Conservation (phyloP, 2,888 invertebrate genomes). For the Drosophila niveifrons region DNA sequence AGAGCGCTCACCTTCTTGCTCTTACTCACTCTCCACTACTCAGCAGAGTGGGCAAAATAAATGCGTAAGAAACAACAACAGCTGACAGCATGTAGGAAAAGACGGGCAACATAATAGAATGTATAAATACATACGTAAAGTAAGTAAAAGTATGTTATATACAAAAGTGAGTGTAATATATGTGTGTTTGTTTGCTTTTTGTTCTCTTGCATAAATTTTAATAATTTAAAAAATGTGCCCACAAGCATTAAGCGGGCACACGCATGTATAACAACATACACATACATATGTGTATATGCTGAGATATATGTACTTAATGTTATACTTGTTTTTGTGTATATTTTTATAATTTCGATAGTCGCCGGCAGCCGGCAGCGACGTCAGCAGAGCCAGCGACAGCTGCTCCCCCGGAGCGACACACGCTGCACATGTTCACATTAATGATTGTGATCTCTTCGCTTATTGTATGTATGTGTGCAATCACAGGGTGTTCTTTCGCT, state of each 20-base stretch:
- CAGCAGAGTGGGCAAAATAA: not conserved
- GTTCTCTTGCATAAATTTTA: slow-evolving; percentile 63
- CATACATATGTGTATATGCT: slow-evolving; percentile 7
- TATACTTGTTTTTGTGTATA: slow-evolving; percentile 36
- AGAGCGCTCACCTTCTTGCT: slow-evolving; percentile 13
- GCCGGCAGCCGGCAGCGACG: slow-evolving; percentile 30
- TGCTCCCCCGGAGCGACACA: slow-evolving; percentile 63
- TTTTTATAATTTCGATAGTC: slow-evolving; percentile 56
- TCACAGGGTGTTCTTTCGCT: slow-evolving; percentile 35
- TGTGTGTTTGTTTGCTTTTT: slow-evolving; percentile 16
- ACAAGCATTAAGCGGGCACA: slow-evolving; percentile 32
- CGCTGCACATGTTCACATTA: not conserved
- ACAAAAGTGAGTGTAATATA: slow-evolving; percentile 1
- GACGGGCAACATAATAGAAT: slow-evolving; percentile 22
- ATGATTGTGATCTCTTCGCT: too few relatives aligned
- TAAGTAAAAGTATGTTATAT: slow-evolving; percentile 7
- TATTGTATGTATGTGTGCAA: slow-evolving; percentile 18
- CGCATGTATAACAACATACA: slow-evolving; percentile 30
- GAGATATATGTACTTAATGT: slow-evolving; percentile 25
- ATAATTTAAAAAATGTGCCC: slow-evolving; percentile 60
- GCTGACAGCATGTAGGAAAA: slow-evolving; percentile 29
- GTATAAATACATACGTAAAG: slow-evolving; percentile 10
- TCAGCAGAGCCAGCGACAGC: slow-evolving; percentile 30
- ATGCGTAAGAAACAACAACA: slow-evolving; percentile 32
- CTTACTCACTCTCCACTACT: too few relatives aligned